Conservation (phyloP, 2,113 vertebrate species). For the Bos taurus region DNA sequence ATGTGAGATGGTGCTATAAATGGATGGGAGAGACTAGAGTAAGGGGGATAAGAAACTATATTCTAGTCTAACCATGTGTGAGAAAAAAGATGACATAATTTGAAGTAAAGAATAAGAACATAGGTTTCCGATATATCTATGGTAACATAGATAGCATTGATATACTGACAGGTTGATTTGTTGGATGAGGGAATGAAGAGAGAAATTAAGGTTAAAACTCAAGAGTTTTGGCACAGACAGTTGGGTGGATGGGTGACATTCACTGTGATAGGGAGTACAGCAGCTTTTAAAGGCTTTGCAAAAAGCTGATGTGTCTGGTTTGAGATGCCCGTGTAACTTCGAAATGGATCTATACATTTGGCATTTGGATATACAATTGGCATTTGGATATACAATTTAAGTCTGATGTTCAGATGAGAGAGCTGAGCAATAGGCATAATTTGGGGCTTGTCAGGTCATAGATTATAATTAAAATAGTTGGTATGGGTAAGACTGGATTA, state of each 20-base stretch:
- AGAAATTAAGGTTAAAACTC: background rate
- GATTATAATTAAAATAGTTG: constrained; percentile 2
- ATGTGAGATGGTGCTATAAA: background rate
- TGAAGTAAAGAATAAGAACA: background rate
- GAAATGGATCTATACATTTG: background rate
- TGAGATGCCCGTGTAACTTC: background rate
- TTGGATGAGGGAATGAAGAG: background rate
- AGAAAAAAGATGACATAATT: background rate
- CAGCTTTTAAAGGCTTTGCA: background rate
- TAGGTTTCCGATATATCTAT: background rate
- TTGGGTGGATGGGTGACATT: background rate
- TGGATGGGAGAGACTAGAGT: background rate
- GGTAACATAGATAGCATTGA: background rate
- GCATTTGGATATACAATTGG: background rate
- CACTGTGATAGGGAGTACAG: background rate
- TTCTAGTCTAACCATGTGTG: background rate
- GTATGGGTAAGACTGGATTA: background rate
- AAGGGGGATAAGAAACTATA: background rate
- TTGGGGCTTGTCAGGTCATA: background rate
- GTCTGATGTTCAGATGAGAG: background rate
- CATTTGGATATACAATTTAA: background rate
- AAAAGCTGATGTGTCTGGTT: background rate
- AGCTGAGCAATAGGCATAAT: background rate
- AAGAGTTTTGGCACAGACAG: background rate
- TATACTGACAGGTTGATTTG: background rate